Evolutionary conservation across 2,888 invertebrate genomes (phyloP), one percentile per base, ranked within the genome.

Genomic region (Eupeodes luniger): DNA sequence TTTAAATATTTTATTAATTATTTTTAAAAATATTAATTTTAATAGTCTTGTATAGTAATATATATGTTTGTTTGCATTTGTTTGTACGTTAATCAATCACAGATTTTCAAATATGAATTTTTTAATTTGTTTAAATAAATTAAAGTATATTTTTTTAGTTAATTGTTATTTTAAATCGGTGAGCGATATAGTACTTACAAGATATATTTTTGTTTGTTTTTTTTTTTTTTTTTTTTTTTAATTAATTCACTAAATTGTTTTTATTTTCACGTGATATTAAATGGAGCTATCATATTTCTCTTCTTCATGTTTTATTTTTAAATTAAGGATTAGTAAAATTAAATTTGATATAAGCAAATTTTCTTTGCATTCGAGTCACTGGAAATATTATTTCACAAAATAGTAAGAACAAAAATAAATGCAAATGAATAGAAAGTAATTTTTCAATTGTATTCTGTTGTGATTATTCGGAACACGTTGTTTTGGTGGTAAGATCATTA

Each of bases 11-110:
- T 27, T 44, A 55, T 70, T 55, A 19, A n/a, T 53, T 76, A 67
- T 61, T 55, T 40, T 76, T 83, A 80, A 87, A 87, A 87, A 87
- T 87, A 87, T 80, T 72, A 81, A 78, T 75, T 75, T 78, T 82
- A 55, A 70, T 86, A 82, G 79, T 57, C 80, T 82, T 87, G 80
- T 80, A 83, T 83, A 76, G 76, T 70, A 16, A 55, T 70, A 70
- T 70, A 55, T 70, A 40, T 86, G 11, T 67, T 34, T 67, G 82
- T 79, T 72, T 66, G 40, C 67, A 47, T 66, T 86, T 80, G 70
- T 86, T 87, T 87, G 87, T 87, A 87, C 87, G 87, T 83, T 87
- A 74, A 87, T 87, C 83, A 87, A 87, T 87, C 87, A 87, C 87
- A 87, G 87, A 83, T 87, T 77, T 83, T 83, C 61, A 83, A 59